Evolutionary conservation across 2,888 invertebrate genomes (phyloP).

Genomic region (Zootermopsis nevadensis): DNA sequence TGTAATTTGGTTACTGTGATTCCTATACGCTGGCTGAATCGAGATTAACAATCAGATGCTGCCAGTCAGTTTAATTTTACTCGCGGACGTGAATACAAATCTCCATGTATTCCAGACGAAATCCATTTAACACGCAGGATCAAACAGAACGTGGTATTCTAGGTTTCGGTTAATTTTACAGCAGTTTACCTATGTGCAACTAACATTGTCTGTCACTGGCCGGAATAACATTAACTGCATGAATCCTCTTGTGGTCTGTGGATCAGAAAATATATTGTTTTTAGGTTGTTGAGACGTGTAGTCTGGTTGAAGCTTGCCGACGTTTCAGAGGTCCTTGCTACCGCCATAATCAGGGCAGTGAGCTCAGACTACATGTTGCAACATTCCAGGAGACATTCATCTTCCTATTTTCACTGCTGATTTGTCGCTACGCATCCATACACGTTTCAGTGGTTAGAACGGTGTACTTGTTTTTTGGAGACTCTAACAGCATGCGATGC

Average conservation of each 20-base stretch:
- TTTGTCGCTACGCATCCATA: no score
- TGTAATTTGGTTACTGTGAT: slow-evolving; percentile 12
- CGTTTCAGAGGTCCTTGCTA: no score
- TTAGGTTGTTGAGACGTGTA: no score
- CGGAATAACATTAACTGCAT: not conserved
- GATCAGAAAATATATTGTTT: no score
- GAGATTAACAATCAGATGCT: slow-evolving; percentile 32
- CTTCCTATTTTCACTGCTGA: no score
- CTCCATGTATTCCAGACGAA: not conserved
- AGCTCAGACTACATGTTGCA: no score
- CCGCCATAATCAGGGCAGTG: no score
- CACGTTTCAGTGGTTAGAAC: no score
- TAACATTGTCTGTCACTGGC: not conserved
- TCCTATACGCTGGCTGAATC: not conserved
- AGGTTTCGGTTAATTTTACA: not conserved
- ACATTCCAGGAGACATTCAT: no score
- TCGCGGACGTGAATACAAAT: not conserved
- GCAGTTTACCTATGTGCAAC: not conserved
- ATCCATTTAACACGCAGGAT: slow-evolving; percentile 6
- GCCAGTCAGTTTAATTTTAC: slow-evolving; percentile 20
- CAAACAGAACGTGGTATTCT: not conserved
- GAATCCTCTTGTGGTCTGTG: not conserved
- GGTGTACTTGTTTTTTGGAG: no score
- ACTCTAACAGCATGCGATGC: no score
- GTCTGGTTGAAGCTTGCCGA: no score